These are phyloP conservation scores for Drosophila nr. perissopoda DNA, from an alignment of 2,888 invertebrate genomes.

Conservation along the genomic window DNA sequence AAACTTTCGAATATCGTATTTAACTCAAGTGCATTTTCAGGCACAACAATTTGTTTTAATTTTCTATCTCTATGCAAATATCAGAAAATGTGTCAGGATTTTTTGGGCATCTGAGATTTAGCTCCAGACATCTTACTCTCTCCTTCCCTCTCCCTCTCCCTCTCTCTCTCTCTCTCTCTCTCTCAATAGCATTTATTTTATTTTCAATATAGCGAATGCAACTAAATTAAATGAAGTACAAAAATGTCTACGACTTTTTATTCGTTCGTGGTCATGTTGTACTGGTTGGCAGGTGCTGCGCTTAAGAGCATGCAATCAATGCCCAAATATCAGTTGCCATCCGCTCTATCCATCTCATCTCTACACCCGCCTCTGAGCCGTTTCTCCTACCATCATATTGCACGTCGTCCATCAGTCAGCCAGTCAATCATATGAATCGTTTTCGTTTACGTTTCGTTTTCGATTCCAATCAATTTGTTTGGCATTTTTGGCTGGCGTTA, in stretches of 20 bases:
- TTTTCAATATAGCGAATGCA: constrained; percentile 17
- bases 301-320: constrained; percentile 53
- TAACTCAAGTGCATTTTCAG: background rate
- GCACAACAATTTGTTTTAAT: background rate
- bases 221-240: constrained; percentile 47
- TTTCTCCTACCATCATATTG: constrained; percentile 24
- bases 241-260: constrained; percentile 28
- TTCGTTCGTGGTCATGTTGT: constrained; percentile 6
- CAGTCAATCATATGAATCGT: constrained; percentile 77
- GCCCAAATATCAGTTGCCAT: constrained; percentile 46
- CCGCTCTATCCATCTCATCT: constrained; percentile 1
- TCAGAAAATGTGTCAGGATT: background rate
- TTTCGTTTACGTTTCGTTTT: constrained; percentile 78
- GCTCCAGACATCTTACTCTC: background rate
- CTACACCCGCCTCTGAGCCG: background rate
- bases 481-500: constrained; percentile 68
- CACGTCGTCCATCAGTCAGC: constrained; percentile 61
- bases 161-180: background rate
- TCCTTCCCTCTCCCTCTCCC: background rate
- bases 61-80: background rate
- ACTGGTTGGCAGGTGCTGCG: constrained; percentile 17
- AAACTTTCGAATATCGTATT: background rate
- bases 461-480: constrained; percentile 79
- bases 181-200: background rate
- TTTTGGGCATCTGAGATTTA: background rate